Evolutionary conservation across 2,113 vertebrate genomes (phyloP).

Genomic region (Solea solea): DNA sequence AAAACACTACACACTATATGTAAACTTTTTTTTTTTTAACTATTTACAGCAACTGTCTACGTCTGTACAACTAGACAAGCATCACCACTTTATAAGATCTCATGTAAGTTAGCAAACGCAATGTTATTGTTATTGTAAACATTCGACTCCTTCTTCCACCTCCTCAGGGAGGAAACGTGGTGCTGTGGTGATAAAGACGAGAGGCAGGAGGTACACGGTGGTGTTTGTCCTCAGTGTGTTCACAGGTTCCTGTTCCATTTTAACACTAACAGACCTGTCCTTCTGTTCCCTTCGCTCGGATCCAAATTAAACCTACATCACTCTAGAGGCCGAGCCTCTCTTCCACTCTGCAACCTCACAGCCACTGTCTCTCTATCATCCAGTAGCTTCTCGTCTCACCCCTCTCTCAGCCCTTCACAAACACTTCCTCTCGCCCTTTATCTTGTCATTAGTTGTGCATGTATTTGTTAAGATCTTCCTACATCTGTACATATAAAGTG

Average conservation of each 20-base stretch:
- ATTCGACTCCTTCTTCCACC: slow-evolving; percentile 59
- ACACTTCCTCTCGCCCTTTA: slow-evolving; percentile 51
- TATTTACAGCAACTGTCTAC: slow-evolving; percentile 62
- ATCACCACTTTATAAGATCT: slow-evolving; percentile 28
- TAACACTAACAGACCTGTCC: background rate
- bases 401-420: slow-evolving; percentile 5
- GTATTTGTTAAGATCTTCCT: slow-evolving; percentile 32
- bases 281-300: background rate
- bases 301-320: background rate
- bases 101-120: slow-evolving; percentile 47
- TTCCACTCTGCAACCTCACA: background rate
- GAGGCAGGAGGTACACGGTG: background rate
- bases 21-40: slow-evolving; percentile 17
- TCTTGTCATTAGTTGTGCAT: slow-evolving; percentile 12
- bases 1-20: slow-evolving; percentile 42
- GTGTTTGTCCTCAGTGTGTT: background rate
- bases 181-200: slow-evolving; percentile 7
- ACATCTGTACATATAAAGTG: slow-evolving; percentile 26
- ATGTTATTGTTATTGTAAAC: slow-evolving; percentile 66
- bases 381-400: slow-evolving; percentile 1
- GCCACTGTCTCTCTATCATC: background rate
- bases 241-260: background rate
- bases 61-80: slow-evolving; percentile 9
- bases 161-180: slow-evolving; percentile 8
- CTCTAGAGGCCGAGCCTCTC: background rate